A percentile compares a stretch with the other conserved stretches of the same genome.
Evolutionary conservation across 2,888 invertebrate species (phyloP).

Genomic region (Cecidostiba fungosa): DNA sequence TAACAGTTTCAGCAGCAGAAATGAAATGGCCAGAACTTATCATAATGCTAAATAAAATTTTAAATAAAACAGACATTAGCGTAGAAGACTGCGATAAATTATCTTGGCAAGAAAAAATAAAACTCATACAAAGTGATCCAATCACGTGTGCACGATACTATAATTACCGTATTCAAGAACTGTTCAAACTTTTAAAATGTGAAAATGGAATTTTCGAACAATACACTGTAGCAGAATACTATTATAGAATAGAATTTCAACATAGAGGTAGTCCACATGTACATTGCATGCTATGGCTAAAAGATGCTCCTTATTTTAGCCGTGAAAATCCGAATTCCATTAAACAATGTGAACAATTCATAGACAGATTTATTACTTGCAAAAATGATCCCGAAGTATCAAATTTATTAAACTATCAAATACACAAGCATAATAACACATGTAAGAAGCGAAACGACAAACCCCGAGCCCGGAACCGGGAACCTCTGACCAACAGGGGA

Average conservation of each 20-base stretch:
- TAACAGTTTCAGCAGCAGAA: conserved; percentile 58
- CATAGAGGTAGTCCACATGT: conserved; percentile 61
- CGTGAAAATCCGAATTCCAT: conserved; percentile 10
- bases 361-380: conserved; percentile 49
- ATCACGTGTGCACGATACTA: conserved; percentile 66
- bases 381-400: conserved; percentile 21
- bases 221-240: conserved; percentile 57
- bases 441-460: conserved; percentile 55
- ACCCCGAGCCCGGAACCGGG: too few relatives aligned
- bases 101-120: conserved; percentile 58
- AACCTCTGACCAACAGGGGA: too few relatives aligned
- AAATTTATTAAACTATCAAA: conserved; percentile 46
- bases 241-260: conserved; percentile 63
- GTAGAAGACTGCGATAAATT: conserved; percentile 50
- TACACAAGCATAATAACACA: conserved; percentile 56
- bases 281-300: conserved; percentile 62
- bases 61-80: conserved; percentile 37
- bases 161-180: conserved; percentile 43
- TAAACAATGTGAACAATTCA: conserved; percentile 29
- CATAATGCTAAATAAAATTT: conserved; percentile 54
- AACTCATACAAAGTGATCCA: conserved; percentile 64
- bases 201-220: conserved; percentile 56
- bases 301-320: conserved; percentile 56
- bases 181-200: conserved; percentile 50
- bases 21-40: conserved; percentile 53